Evolutionary conservation across 2,888 invertebrate genomes (phyloP), one percentile per base, ranked within the genome.

Genomic region (Frankliniella fusca): DNA sequence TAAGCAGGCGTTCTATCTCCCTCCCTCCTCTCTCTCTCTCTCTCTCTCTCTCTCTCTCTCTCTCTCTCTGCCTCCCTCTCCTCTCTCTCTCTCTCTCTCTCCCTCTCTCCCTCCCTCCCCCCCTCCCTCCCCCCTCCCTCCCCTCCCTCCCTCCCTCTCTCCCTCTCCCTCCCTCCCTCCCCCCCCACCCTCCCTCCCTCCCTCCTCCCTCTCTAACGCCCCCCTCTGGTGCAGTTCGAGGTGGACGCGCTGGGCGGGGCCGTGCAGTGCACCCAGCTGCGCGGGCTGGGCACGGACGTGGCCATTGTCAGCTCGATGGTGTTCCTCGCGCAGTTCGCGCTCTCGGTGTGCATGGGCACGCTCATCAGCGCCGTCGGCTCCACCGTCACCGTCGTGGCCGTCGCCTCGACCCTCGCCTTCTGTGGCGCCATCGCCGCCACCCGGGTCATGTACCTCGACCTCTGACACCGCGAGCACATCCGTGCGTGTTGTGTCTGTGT

Each of bases 301-400:
- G 98, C 97, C 0, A 93, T 98, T 82, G 95, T 98, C 65, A 96
- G 97, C 87, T 96, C 95, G 87, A 98, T 98, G 94, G 97, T 97
- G 5, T 98, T 98, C 88, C 91, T 98, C 84, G 98, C 98, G 0
- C 98, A 98, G 88, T 96, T 98, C 86, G 90, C 95, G 65, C 91
- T 98, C 18, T 97, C 97, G 0, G 90, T 95, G 85, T 93, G 93
- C 86, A 93, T 97, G 92, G 97, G 97, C 0, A 91, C 93, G 48
- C 94, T 98, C 81, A 94, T 98, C 12, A 92, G 92, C 83, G 88
- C 92, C 9, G 92, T 93, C 0, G 95, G 95, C 76, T 95, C 95
- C 81, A 97, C 97, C 0, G 95, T 95, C 0, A 95, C 96, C 0
- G 96, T 98, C 79, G 95, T 97, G 0, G 92, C 93, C 70, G 94